These are phyloP conservation scores for Ecdyonurus torrentis DNA, from an alignment of 2,888 invertebrate genomes.

Conservation along the genomic window DNA sequence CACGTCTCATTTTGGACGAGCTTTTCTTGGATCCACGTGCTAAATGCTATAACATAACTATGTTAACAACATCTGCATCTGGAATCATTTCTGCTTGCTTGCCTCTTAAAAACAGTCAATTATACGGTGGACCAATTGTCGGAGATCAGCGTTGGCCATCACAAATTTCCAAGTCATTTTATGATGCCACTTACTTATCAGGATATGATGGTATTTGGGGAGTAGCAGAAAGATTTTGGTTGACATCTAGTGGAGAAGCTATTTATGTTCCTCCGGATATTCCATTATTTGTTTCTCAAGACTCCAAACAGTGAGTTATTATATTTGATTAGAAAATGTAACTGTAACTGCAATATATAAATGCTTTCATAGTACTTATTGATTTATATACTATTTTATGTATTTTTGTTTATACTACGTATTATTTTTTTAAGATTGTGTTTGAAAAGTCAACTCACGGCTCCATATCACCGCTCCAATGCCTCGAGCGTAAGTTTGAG, in stretches of 20 bases:
- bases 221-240: not conserved
- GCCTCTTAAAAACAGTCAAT: not conserved
- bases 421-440: not conserved
- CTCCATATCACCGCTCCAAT: not conserved
- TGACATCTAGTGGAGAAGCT: constrained; percentile 1
- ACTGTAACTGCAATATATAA: not conserved
- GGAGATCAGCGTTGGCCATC: not conserved
- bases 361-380: not conserved
- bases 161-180: not conserved
- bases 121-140: not conserved
- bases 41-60: not conserved
- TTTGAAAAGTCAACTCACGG: not conserved
- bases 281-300: not conserved
- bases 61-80: not conserved
- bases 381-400: not conserved
- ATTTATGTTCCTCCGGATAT: not conserved
- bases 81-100: not conserved
- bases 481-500: not conserved
- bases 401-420: not conserved
- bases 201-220: not conserved
- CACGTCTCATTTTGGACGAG: not conserved
- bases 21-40: not conserved
- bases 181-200: not conserved
- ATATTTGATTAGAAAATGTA: not conserved
- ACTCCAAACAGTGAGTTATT: not conserved